Base-by-base conservation (phyloP, 2,888 invertebrate species). In the Loripinus fragilis region DNA sequence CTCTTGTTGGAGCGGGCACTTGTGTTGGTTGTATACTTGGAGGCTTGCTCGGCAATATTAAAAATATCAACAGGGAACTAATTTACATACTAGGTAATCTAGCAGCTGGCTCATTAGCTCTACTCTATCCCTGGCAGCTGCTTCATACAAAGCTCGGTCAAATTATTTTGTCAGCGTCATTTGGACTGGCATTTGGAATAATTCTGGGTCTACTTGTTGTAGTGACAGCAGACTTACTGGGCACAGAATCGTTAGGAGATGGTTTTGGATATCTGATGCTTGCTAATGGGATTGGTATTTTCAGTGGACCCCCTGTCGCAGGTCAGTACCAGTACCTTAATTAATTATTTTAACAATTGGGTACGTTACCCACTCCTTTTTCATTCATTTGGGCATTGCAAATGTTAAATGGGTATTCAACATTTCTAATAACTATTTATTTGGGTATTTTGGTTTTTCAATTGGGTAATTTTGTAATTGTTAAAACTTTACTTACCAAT, bases 251-350 rank as follows among this genome's bases (percentile, higher is more conserved):
- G n/a, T 79, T 91, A 10, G 86, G 89, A 5, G 85, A 88, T 76
- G 91, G 88, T 7, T 83, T 89, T 64, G 90, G 91, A 8, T 91
- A 90, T 74, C 81, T 91, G 2, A 89, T 91, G 89, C 69, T 91
- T 50, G 83, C 89, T 50, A 91, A 91, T 88, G 91, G 91, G 8
- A 71, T 91, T 35, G 91, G 91, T 30, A 78, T 85, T 60, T 88
- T 90, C 41, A 38, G 81, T 55, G 90, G 90, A 50, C 90, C 90
- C 8, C 86, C 88, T 25, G 0, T 89, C 1, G 86, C 89, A 83
- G 90, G 90, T 91, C 81, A 42, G 80, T 73, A 45, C 17, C 17
- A 45, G n/a, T n/a, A n/a, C n/a, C n/a, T n/a, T n/a, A n/a, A n/a
- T n/a, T n/a, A n/a, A n/a, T n/a, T n/a, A n/a, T n/a, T n/a, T n/a